Evolutionary conservation across 2,888 invertebrate species (phyloP), one percentile per base, ranked within the genome.

Genomic region (Boloria euphrosyne): DNA sequence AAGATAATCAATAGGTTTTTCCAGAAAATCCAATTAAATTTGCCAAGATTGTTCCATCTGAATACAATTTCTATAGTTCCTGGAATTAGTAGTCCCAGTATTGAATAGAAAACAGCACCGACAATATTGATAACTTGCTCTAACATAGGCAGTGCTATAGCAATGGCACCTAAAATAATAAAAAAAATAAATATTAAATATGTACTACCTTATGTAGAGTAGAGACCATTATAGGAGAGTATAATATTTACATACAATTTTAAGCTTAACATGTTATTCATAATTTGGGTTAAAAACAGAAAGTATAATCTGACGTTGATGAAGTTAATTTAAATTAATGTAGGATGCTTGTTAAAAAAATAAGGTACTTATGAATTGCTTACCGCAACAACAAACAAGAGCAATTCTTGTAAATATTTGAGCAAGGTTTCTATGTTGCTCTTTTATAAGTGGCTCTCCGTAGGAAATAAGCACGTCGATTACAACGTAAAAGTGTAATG

Each of bases 401-500:
- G 79, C 70, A 38, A 79, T 80, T 68, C 90, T 80, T 3, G 77
- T 72, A 4, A 80, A 54, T n/a, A 87, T 77, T 74, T 90, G 87
- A 5, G 80, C 67, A 4, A 82, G 66, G 47, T 76, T 78, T 31
- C 73, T 75, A 65, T 87, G 84, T 58, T 82, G 79, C 31, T 84
- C 78, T 13, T 80, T 79, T 94, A 98, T 82, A 80, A 96, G 77
- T 80, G 95, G 79, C 79, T 97, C 83, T 91, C 95, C 66, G 93
- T 94, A 93, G 54, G 95, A 95, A 94, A 96, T 97, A 50, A 98
- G 94, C 62, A 98, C 96, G 63, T 97, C 96, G 75, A 97, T 94
- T 2, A 99, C 97, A 0, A 99, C 98, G 84, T 96, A 99, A 83
- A 97, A 97, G 85, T 98, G 98, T 0, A 99, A 93, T 13, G 97